Evolutionary conservation across 2,888 invertebrate species (phyloP), one percentile per base, ranked within the genome.

Genomic region (Rhingia campestris): DNA sequence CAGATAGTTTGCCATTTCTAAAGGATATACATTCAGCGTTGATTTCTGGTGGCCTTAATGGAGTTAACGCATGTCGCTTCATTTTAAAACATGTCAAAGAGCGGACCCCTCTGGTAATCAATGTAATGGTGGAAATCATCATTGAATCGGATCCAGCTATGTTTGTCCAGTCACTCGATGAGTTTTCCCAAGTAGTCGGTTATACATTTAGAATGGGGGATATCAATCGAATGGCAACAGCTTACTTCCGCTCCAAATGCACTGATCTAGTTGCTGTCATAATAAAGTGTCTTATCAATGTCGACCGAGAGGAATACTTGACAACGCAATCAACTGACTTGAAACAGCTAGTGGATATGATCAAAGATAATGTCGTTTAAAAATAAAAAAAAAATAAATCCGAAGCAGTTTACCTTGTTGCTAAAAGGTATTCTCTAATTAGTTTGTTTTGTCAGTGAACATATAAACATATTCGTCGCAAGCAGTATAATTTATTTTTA

Each of bases 101-200:
- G 6, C 37, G 58, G 33, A 64, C 73, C 14, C 56, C 56, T 5
- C 0, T 6, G 6, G 22, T 82, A 32, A 81, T 88, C 22, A 86
- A 88, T 74, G 61, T 75, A 37, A 86, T 88, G 56, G 59, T 88
- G 41, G 74, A 81, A 32, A 86, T 88, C 14, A 88, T 88, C 51
- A 84, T 88, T 12, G 87, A 88, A 69, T 77, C 88, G 0, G 87
- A 86, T 67, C 87, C 87, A 80, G 67, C 77, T 4, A 86, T 88
- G 87, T 88, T 88, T 53, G 66, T 73, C 0, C 80, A 86, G 10
- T 64, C 86, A 33, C 85, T 88, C 7, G 88, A 88, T 39, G 72
- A 86, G 4, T 87, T 84, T 47, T 69, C 87, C 0, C 33, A 81
- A 10, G 64, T 86, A 10, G 39, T 53, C 0, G 59, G 80, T 22